Base-by-base conservation (phyloP, 2,888 invertebrate species). In the Thelaira solivaga region DNA sequence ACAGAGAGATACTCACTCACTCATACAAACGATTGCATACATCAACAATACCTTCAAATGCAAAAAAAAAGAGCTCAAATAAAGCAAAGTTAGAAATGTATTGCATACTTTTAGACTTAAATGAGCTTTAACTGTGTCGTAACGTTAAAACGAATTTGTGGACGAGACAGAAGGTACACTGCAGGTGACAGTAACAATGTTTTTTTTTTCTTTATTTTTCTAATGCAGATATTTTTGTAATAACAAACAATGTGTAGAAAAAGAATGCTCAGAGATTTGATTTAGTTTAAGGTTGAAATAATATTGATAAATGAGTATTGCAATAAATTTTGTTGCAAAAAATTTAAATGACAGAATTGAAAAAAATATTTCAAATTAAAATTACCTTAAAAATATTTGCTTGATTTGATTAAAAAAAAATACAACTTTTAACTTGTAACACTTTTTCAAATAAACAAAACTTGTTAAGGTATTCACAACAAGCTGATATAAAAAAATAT, bases 61-160 rank as follows among this genome's bases (percentile, higher is more conserved):
- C 3, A 64, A 18, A 18, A 59, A 64, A 22, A 47, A 41, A 31
- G 3, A 10, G 13, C 26, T n/a, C 22, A 29, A 45, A 11, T 13
- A 13, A 26, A 51, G 29, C n/a, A 61, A 49, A 73, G 24, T 34
- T 20, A 18, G 36, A 80, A 80, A 76, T 59, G 64, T 73, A 64
- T 69, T 76, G 80, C 80, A 80, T 76, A 76, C 80, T 80, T 76
- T 76, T 76, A 72, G 76, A 73, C 72, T 74, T 74, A 74, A 74
- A 78, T 78, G 65, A 59, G 74, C 71, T 78, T 78, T 69, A 74
- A 74, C 41, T 74, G 73, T 55, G 57, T 62, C 68, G 73, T 57
- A 65, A 59, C 18, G 36, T 65, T 69, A 39, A 76, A 71, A 53
- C 55, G 61, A 64, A 68, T 62, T 67, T 78, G 62, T 73, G 73